phyloP scores from a whole-genome alignment of 2,113 vertebrate genomes.

The Polypterus senegalus region DNA sequence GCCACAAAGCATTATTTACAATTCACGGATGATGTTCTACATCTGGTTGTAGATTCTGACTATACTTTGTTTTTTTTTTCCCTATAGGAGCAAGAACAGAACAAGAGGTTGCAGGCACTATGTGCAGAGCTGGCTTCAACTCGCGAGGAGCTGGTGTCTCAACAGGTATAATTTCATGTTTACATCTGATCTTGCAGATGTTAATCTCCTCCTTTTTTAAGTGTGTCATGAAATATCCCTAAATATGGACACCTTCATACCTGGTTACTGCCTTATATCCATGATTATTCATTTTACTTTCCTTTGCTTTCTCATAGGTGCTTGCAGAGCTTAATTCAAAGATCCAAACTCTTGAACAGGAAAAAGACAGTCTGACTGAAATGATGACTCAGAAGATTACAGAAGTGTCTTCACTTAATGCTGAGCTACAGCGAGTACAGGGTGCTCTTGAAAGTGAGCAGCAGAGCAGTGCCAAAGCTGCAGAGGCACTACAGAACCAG shows the following conservation, averaged over 20 bases:
- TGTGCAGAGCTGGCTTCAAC: constrained; percentile 70
- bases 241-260: too few species aligned
- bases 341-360: constrained; percentile 46
- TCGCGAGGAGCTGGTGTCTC: constrained; percentile 56
- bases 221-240: too few species aligned
- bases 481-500: constrained; percentile 51
- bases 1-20: too few species aligned
- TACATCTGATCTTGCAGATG: not conserved
- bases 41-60: not conserved
- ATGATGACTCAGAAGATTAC: constrained; percentile 37
- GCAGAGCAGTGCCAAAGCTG: constrained; percentile 48
- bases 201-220: too few species aligned
- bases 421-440: constrained; percentile 51
- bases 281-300: not conserved
- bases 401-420: constrained; percentile 38
- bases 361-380: constrained; percentile 45
- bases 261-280: not conserved
- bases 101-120: constrained; percentile 63
- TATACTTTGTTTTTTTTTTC: not conserved
- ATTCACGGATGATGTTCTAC: not conserved
- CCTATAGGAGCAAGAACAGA: constrained; percentile 67
- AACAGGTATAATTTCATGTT: not conserved
- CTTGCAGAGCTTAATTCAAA: constrained; percentile 38
- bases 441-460: constrained; percentile 38
- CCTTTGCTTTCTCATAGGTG: constrained; percentile 34